Evolutionary conservation across 2,113 vertebrate genomes (phyloP), one percentile per base, ranked within the genome.

Genomic region (Neodon shergylaensis): DNA sequence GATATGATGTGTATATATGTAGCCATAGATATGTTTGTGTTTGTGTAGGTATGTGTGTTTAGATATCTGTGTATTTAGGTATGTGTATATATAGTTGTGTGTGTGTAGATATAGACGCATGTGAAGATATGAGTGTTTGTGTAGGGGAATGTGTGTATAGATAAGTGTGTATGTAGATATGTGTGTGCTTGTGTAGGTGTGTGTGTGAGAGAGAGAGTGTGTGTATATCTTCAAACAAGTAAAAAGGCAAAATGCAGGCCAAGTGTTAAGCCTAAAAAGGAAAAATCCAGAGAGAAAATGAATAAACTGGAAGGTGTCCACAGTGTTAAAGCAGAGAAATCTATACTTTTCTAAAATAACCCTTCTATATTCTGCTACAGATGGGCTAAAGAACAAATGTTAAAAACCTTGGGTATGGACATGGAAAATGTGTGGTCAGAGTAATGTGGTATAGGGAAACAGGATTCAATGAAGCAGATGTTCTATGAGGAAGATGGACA

Each of bases 261-360:
- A 44, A 61, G 7, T 42, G 63, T 24, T 81, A 68, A 82, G 6
- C 2, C 4, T 39, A 61, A 5, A 44, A 36, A 36, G 33, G 3
- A 28, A 33, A 72, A 70, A 14, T 5, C 3, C 26, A 88, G 36
- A 74, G 42, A 39, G 9, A 33, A 16, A 52, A 61, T 91, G 17
- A 36, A 22, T 1, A 10, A 42, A 54, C 4, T 1, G 0, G 5
- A 2, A 3, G 22, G 26, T 44, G 5, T 52, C 2, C 1, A 12
- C 24, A 65, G 39, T 2, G 19, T n/a, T 52, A 36, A 8, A 44
- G 31, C 7, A 44, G 31, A 66, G 58, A 84, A 54, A 54, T 65
- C 44, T 4, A 42, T 39, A 17, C 33, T 21, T 74, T 36, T 16
- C 42, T 54, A 47, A 58, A n/a, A 42, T 42, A 19, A 12, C 22